Evolutionary conservation across 2,888 invertebrate species (phyloP).

Genomic region (Cybosia mesomella): DNA sequence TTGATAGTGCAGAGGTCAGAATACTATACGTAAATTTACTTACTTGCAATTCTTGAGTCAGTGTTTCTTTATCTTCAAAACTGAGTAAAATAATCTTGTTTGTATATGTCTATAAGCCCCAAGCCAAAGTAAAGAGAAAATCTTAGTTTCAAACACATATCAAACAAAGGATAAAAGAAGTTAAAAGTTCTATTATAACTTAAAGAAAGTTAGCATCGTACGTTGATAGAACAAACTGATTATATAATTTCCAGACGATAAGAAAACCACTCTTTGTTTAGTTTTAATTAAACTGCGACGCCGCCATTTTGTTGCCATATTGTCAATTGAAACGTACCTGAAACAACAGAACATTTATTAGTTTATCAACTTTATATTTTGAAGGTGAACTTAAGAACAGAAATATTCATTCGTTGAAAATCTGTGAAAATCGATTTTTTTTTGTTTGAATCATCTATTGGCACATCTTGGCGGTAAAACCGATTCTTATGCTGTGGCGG

Average conservation of each 20-base stretch:
- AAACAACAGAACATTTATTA: constrained; percentile 53
- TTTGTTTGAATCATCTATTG: too few species aligned
- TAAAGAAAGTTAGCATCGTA: constrained; percentile 7
- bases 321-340: constrained; percentile 52
- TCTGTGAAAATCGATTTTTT: too few species aligned
- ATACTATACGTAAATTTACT: background rate
- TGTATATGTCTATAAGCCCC: background rate
- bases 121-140: background rate
- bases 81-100: background rate
- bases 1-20: background rate
- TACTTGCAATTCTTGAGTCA: background rate
- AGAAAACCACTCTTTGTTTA: constrained; percentile 43
- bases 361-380: background rate
- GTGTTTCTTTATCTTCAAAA: background rate
- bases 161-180: background rate
- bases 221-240: constrained; percentile 13
- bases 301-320: constrained; percentile 42
- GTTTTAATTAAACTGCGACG: constrained; percentile 51
- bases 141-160: background rate
- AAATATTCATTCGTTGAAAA: too few species aligned
- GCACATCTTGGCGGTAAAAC: too few species aligned
- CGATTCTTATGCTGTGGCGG: too few species aligned
- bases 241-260: constrained; percentile 29
- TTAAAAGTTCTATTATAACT: background rate
- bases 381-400: background rate